These are phyloP conservation scores for Phorcus lineatus DNA, from an alignment of 2,888 invertebrate species.

Conservation along the genomic window DNA sequence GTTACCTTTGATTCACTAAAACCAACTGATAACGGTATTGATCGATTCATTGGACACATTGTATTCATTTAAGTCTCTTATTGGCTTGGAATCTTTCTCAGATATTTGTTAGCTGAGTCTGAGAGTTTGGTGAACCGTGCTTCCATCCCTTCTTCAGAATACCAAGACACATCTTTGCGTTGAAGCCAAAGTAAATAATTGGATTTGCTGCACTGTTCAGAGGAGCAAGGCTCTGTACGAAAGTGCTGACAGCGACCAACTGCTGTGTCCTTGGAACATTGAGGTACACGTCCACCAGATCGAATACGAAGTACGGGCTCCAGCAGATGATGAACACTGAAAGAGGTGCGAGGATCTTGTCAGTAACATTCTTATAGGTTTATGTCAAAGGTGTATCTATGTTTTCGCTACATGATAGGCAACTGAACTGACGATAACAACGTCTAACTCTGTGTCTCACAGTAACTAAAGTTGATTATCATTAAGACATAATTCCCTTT, in stretches of 20 bases:
- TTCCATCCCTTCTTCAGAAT: slow-evolving; percentile 43
- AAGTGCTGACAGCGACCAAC: slow-evolving; percentile 85
- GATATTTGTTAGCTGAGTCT: slow-evolving; percentile 19
- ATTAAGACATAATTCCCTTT: too few species aligned
- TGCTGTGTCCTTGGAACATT: slow-evolving; percentile 41
- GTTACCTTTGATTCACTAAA: too few species aligned
- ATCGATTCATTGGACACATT: too few species aligned
- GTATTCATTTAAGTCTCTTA: too few species aligned
- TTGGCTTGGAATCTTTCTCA: neutral
- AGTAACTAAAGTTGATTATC: too few species aligned
- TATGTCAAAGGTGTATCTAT: too few species aligned
- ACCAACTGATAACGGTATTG: too few species aligned
- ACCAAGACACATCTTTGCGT: slow-evolving; percentile 88
- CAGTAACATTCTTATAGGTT: too few species aligned
- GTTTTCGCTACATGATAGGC: too few species aligned
- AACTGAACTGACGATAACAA: too few species aligned
- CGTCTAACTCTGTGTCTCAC: too few species aligned
- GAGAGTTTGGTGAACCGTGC: slow-evolving; percentile 35
- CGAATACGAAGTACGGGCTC: slow-evolving; percentile 64
- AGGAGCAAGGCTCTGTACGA: slow-evolving; percentile 93
- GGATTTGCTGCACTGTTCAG: slow-evolving; percentile 96
- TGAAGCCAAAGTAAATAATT: slow-evolving; percentile 94
- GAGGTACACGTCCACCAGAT: slow-evolving; percentile 50
- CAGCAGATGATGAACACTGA: slow-evolving; percentile 65
- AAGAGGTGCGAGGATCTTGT: slow-evolving; percentile 13